phyloP scores from a whole-genome alignment of 92 coral and sea anemone species.

The Parazoanthus atlanticus region DNA sequence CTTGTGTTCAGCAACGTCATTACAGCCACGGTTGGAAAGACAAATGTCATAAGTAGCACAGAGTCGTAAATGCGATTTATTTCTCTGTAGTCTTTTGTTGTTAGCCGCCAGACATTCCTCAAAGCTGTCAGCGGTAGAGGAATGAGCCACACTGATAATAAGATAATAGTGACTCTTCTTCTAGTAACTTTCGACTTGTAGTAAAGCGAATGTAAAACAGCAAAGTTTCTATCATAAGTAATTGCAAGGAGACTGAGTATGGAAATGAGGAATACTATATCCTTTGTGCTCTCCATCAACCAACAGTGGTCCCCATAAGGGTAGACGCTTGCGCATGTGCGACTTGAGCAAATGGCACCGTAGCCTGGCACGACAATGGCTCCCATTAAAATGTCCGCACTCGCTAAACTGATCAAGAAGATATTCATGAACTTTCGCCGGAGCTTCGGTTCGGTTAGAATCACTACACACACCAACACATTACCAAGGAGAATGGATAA shows the following conservation, averaged over 20 bases:
- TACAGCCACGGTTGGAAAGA: conserved; percentile 17
- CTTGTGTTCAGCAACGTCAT: neutral
- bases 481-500: conserved; percentile 17
- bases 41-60: conserved; percentile 6
- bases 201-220: conserved; percentile 24
- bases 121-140: conserved; percentile 33
- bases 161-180: neutral
- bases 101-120: conserved; percentile 31
- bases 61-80: conserved; percentile 23
- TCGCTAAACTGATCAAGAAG: conserved; percentile 12
- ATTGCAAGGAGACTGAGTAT: conserved; percentile 15
- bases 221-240: conserved; percentile 26
- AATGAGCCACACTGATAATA: neutral
- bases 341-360: conserved; percentile 24
- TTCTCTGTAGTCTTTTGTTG: neutral
- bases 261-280: neutral
- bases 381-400: conserved; percentile 25
- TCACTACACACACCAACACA: neutral
- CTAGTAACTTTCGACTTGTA: conserved; percentile 12
- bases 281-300: conserved; percentile 8
- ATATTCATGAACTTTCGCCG: conserved; percentile 25
- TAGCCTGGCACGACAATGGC: conserved; percentile 33
- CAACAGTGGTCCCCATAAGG: conserved; percentile 4
- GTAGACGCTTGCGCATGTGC: neutral
- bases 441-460: conserved; percentile 1